Percentiles rank a stretch among this genome's conserved stretches.
Conservation (phyloP, 1,140 invertebrate species). For the Dendroctonus ponderosae region DNA sequence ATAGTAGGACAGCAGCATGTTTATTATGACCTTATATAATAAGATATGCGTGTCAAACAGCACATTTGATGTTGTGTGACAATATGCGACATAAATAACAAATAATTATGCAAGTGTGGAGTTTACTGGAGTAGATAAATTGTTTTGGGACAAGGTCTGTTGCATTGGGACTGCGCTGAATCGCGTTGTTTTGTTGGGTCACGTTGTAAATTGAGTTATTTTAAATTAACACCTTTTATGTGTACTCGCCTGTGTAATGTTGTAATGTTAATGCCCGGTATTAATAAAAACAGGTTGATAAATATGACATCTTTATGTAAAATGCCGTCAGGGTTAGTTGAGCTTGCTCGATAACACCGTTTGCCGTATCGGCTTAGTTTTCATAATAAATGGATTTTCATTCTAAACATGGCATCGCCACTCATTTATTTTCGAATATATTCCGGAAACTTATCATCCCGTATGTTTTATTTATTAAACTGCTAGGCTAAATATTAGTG, state of each 20-base stretch:
- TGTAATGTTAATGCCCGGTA: neutral
- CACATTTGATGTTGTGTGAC: conserved; percentile 8
- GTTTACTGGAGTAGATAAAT: neutral
- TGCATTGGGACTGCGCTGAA: neutral
- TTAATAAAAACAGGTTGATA: conserved; percentile 14
- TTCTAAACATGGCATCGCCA: conserved; percentile 24
- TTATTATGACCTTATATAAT: conserved; percentile 13
- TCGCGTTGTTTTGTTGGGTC: neutral
- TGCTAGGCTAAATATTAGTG: conserved; percentile 17
- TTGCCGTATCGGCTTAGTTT: conserved; percentile 14
- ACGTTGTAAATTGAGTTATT: neutral
- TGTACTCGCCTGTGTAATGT: neutral
- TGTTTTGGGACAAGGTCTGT: neutral
- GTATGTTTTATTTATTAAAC: conserved; percentile 24
- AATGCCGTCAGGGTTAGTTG: conserved; percentile 27
- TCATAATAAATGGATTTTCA: conserved; percentile 32
- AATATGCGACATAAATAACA: conserved; percentile 11
- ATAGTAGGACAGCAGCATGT: neutral
- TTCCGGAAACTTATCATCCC: conserved; percentile 10
- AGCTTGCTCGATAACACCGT: conserved; percentile 13
- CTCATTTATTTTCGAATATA: conserved; percentile 15
- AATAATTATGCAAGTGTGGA: conserved; percentile 1
- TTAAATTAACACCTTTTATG: neutral
- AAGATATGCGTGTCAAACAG: conserved; percentile 8
- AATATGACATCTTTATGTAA: conserved; percentile 26